Evolutionary conservation across 2,888 invertebrate species (phyloP).

Genomic region (Aspidapion aeneum): DNA sequence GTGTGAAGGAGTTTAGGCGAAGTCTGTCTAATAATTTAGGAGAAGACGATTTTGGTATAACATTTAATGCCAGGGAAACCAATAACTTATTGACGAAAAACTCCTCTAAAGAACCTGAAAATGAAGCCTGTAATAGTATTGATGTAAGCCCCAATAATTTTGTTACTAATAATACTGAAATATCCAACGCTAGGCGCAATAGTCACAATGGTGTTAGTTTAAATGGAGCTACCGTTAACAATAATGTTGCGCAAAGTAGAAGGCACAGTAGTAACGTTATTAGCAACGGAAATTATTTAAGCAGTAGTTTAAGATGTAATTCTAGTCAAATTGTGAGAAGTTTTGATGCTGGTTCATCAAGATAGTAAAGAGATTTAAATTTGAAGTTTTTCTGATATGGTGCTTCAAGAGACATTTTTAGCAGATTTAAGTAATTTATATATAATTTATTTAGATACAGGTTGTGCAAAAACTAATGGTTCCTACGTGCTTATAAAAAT

Average conservation of each 20-base stretch:
- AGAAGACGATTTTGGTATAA: neutral
- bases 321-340: conserved; percentile 33
- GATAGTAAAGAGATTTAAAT: conserved; percentile 24
- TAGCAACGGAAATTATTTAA: conserved; percentile 2
- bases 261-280: conserved; percentile 7
- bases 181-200: neutral
- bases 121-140: neutral
- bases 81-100: too few species aligned
- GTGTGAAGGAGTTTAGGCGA: neutral
- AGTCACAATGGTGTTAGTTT: too few species aligned
- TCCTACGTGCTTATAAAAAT: too few species aligned
- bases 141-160: neutral
- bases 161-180: neutral
- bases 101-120: too few species aligned
- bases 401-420: too few species aligned
- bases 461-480: too few species aligned
- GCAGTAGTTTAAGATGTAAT: conserved; percentile 16
- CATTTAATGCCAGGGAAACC: neutral
- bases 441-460: too few species aligned
- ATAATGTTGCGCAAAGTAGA: neutral
- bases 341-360: conserved; percentile 34
- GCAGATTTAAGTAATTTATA: too few species aligned
- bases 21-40: neutral
- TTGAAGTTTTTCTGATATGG: neutral
- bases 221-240: neutral